These are phyloP conservation scores for Arvicanthis niloticus DNA, from an alignment of 2,113 vertebrate genomes.

Conservation along the genomic window DNA sequence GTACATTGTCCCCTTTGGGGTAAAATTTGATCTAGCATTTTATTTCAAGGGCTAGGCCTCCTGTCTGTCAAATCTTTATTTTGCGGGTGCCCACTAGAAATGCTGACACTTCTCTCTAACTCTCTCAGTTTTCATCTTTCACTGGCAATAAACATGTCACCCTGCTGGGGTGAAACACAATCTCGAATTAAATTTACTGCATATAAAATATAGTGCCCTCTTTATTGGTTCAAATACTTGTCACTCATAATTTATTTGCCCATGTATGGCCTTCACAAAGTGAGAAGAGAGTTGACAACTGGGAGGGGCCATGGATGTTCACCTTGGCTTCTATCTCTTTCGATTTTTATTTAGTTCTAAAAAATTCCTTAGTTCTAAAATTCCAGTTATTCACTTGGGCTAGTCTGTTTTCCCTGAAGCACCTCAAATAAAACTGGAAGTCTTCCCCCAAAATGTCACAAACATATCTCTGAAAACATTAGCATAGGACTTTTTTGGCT, in stretches of 20 bases:
- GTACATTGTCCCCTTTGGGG: constrained; percentile 89
- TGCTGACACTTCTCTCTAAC: constrained; percentile 91
- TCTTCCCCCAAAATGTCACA: constrained; percentile 62
- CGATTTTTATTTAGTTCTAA: constrained; percentile 62
- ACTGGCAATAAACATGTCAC: constrained; percentile 98
- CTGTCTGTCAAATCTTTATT: constrained; percentile 91
- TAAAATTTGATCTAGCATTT: constrained; percentile 93
- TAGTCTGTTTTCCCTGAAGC: constrained; percentile 78
- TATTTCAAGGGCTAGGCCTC: constrained; percentile 90
- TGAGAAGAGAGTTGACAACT: constrained; percentile 84
- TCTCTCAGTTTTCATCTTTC: constrained; percentile 92
- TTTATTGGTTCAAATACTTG: constrained; percentile 99
- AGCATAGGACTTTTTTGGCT: constrained; percentile 53
- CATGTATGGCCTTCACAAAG: constrained; percentile 92
- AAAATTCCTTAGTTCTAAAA: constrained; percentile 44
- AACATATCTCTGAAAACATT: not conserved
- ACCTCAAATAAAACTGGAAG: constrained; percentile 64
- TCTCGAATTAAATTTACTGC: constrained; percentile 99
- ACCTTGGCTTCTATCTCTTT: constrained; percentile 70
- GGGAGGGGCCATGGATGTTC: constrained; percentile 78
- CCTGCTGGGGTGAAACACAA: constrained; percentile 94
- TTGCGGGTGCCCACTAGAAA: constrained; percentile 90
- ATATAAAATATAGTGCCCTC: constrained; percentile 98
- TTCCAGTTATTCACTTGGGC: constrained; percentile 73
- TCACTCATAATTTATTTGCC: constrained; percentile 99